These are phyloP conservation scores for Drosophila recens DNA, from an alignment of 2,888 invertebrate genomes.

Conservation along the genomic window DNA sequence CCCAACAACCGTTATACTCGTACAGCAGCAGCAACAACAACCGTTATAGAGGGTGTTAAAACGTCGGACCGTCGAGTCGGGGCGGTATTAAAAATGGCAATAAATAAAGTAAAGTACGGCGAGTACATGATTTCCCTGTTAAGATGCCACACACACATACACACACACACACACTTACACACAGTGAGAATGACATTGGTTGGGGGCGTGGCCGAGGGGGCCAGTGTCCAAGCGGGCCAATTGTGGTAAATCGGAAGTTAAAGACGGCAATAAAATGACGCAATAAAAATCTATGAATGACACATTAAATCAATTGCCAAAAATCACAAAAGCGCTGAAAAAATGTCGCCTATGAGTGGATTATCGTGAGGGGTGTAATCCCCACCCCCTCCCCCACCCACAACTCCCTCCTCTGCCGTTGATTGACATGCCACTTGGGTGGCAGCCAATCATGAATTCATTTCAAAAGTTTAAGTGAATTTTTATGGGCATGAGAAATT, in stretches of 20 bases:
- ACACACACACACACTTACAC: conserved; percentile 12
- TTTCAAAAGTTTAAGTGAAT: conserved; percentile 69
- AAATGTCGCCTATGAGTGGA: conserved; percentile 61
- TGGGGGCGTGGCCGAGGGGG: conserved; percentile 24
- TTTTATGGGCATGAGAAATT: conserved; percentile 76
- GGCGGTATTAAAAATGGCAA: conserved; percentile 83
- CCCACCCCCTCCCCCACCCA: background rate
- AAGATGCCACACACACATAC: conserved; percentile 70
- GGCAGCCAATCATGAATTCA: conserved; percentile 61
- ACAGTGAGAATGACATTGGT: conserved; percentile 48
- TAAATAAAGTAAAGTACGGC: conserved; percentile 84
- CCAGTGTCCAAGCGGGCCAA: conserved; percentile 82
- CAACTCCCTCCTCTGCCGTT: background rate
- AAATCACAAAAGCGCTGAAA: conserved; percentile 81
- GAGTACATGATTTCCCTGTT: conserved; percentile 84
- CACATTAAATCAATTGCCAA: conserved; percentile 86
- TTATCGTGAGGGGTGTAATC: conserved; percentile 30
- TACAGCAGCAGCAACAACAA: conserved; percentile 36
- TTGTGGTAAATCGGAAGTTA: conserved; percentile 86
- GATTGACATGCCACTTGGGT: conserved; percentile 46
- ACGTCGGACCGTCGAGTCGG: conserved; percentile 70
- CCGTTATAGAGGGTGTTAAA: conserved; percentile 65
- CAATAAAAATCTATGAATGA: conserved; percentile 86
- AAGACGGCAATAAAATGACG: conserved; percentile 85
- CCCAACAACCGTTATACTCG: conserved; percentile 6